Evolutionary conservation across 35 echinoderm and acorn worm species (phyloP), one percentile per base, ranked within the genome.

Genomic region (Holothuria glaberrima): DNA sequence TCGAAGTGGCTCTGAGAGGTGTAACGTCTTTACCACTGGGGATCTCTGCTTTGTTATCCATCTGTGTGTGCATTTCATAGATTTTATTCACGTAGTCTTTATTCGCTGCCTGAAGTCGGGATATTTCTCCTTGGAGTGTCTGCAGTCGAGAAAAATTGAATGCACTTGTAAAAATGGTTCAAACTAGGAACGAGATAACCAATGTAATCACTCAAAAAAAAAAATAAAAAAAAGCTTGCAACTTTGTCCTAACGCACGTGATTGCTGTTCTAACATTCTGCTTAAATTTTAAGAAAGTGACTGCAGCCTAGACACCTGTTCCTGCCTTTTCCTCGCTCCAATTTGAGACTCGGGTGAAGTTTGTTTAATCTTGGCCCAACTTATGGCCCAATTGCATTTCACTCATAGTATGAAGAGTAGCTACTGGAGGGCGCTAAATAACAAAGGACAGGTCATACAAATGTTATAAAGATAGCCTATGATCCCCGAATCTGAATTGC

Each of bases 41-140:
- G 9, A 54, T 54, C 12, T 54, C 50, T 29, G 6, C 45, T 27
- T 30, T 82, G 19, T 82, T 48, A 82, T 82, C 79, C 4, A 30
- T 58, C 48, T 82, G 22, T 30, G 27, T 56, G 50, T 58, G 50
- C 79, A 82, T 27, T 24, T 57, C 22, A 38, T 82, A n/a, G 44
- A 82, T 36, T 33, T 82, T 82, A 25, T 82, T 38, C 7, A 82
- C 20, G 26, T 82, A 82, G 7, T 33, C 18, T 60, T 57, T 82
- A 25, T 57, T 82, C 48, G 16, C 9, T 22, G 10, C 79, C 31
- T 36, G 16, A 33, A 82, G 48, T 16, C 50, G 6, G 0, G 46
- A 27, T 7, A 82, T 12, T 17, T 57, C 44, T n/a, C 50, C 79
- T 60, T 82, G 79, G 20, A 60, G 57, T 21, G 18, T 58, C 79